phyloP scores from a whole-genome alignment of 2,888 invertebrate genomes.

The Parascotia fuliginaria region DNA sequence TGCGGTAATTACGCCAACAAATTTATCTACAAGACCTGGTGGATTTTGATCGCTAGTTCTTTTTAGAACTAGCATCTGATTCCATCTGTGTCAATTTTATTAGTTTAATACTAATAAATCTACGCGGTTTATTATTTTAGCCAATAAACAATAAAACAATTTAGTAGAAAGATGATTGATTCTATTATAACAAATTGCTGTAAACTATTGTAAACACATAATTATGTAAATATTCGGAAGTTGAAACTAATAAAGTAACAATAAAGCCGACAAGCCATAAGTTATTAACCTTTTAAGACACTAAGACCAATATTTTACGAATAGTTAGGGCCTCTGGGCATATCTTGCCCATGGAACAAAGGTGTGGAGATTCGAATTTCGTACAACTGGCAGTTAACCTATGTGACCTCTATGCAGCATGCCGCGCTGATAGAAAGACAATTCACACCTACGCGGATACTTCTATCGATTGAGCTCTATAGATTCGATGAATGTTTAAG shows the following conservation, averaged over 20 bases:
- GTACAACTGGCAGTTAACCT: constrained; percentile 24
- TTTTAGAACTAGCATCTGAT: too few relatives aligned
- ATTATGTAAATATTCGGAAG: constrained; percentile 37
- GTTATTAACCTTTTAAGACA: constrained; percentile 16
- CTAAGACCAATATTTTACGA: too few relatives aligned
- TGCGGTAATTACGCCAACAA: too few relatives aligned
- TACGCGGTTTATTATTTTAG: not conserved
- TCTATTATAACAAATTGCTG: constrained; percentile 14
- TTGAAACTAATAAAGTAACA: constrained; percentile 27
- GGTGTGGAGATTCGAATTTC: constrained; percentile 6
- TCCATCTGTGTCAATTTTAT: too few relatives aligned
- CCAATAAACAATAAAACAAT: constrained; percentile 1
- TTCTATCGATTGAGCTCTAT: constrained; percentile 29
- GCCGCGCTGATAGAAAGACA: constrained; percentile 26
- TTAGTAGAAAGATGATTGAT: constrained; percentile 1
- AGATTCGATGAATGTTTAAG: constrained; percentile 15
- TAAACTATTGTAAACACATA: constrained; percentile 26
- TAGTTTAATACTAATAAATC: too few relatives aligned
- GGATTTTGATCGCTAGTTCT: too few relatives aligned
- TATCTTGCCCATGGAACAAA: not conserved
- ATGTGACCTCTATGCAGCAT: constrained; percentile 23
- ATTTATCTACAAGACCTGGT: too few relatives aligned
- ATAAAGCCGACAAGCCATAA: constrained; percentile 29
- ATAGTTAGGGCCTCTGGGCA: constrained; percentile 1
- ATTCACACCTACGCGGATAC: constrained; percentile 30